Base-by-base conservation (phyloP, 1,140 invertebrate species). In the Cepaea nemoralis region DNA sequence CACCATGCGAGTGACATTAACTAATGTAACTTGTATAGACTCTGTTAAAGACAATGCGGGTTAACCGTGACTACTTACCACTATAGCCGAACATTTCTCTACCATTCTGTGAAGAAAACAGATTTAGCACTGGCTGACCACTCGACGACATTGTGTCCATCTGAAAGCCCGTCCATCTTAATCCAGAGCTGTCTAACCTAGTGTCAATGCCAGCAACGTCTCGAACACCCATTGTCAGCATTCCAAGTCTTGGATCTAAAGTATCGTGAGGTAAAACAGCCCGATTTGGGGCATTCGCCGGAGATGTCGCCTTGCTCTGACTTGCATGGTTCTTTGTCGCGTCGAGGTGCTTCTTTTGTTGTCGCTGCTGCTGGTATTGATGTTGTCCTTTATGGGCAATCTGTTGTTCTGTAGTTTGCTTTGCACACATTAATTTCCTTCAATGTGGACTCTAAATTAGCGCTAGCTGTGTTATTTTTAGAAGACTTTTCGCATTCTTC, bases 101-200 rank as follows among this genome's bases (percentile, higher is more conserved):
- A 55, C 12, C 22, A 22, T n/a, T 42, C 5, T 63, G 75, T 0
- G 50, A 35, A n/a, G 75, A 39, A 3, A 55, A 24, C 31, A 77
- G 66, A 35, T 63, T 77, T 8, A 77, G 16, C 55, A 77, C 39
- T 2, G 48, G 27, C 55, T 77, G 75, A 59, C 75, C 75, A 66
- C 27, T 39, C 2, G 33, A 50, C 12, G 27, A 16, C 22, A 77
- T 1, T 2, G 35, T 45, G 35, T 71, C 69, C 35, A 71, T 71
- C 69, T 45, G 10, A 37, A 37, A 39, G 19, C 31, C 45, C 22
- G 45, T 31, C 74, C 74, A 76, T n/a, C 45, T 33, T 35, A 31
- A 33, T 22, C 33, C 48, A 76, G 55, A 45, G 42, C 10, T 75
- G 39, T 75, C 73, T 14, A 75, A 35, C 12, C 40, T 31, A 27